These are phyloP conservation scores for Danio choprae DNA, from an alignment of 2,797 vertebrate genomes.

Conservation along the genomic window DNA sequence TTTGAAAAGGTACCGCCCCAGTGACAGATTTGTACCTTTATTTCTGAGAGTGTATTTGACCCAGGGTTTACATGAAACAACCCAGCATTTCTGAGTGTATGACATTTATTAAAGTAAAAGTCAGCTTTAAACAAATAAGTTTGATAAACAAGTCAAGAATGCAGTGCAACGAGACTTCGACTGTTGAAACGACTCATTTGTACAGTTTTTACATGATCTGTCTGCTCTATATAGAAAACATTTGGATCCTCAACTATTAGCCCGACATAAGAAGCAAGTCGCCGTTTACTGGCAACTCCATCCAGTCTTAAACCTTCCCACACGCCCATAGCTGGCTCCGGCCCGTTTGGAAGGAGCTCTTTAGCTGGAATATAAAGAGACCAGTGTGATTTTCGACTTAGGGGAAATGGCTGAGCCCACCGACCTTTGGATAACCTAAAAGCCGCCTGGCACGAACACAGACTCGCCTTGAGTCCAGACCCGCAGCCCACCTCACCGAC, in stretches of 20 bases:
- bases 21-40: no score
- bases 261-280: not conserved
- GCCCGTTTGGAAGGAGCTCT: constrained; percentile 38
- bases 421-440: constrained; percentile 82
- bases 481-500: constrained; percentile 76
- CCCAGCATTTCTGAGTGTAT: no score
- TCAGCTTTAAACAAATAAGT: no score
- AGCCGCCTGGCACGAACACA: constrained; percentile 80
- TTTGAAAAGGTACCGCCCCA: no score
- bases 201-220: no score
- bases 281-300: constrained; percentile 35
- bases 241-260: not conserved
- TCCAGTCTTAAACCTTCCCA: constrained; percentile 26
- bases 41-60: no score
- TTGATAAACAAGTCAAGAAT: no score
- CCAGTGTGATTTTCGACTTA: constrained; percentile 69
- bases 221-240: no score
- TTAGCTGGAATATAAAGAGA: constrained; percentile 66
- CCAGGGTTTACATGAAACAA: no score
- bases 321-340: constrained; percentile 41
- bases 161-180: no score
- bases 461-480: constrained; percentile 77
- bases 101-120: no score
- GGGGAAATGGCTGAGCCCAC: constrained; percentile 64
- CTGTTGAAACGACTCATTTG: no score